These are phyloP conservation scores for Euwallacea similis DNA, from an alignment of 1,140 invertebrate genomes.

Conservation along the genomic window DNA sequence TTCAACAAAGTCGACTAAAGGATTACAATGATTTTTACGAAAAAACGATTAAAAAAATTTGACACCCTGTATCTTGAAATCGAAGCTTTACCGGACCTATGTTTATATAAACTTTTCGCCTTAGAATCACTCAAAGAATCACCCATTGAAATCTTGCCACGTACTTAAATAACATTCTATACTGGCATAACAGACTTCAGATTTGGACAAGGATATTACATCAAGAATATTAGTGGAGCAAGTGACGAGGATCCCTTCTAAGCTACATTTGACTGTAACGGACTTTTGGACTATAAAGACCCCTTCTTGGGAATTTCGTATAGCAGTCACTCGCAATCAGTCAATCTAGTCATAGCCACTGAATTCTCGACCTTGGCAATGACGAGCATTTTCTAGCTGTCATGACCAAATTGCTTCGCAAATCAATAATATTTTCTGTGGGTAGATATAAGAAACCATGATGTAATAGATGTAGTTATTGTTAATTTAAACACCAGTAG, in stretches of 20 bases:
- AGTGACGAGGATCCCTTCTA: conserved; percentile 47
- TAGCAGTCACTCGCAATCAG: conserved; percentile 72
- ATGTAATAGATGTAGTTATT: too few relatives aligned
- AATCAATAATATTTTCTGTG: conserved; percentile 75
- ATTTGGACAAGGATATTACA: conserved; percentile 55
- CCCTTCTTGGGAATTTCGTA: conserved; percentile 82
- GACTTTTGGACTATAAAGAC: conserved; percentile 85
- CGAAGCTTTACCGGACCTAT: too few relatives aligned
- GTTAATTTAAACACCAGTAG: too few relatives aligned
- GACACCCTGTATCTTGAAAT: too few relatives aligned
- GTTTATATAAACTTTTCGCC: too few relatives aligned
- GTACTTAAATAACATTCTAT: too few relatives aligned
- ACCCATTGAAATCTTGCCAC: too few relatives aligned
- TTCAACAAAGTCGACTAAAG: too few relatives aligned
- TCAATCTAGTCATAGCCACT: conserved; percentile 73
- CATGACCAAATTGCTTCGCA: conserved; percentile 57
- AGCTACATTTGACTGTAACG: conserved; percentile 75
- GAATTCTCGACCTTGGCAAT: conserved; percentile 76
- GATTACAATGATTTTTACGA: too few relatives aligned
- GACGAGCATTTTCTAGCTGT: conserved; percentile 60
- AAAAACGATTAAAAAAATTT: too few relatives aligned
- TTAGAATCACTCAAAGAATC: too few relatives aligned
- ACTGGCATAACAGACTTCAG: conserved; percentile 69
- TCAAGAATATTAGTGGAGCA: conserved; percentile 31
- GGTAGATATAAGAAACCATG: conserved; percentile 69